Conservation (phyloP, 2,113 vertebrate genomes). For the Lagopus leucura region DNA sequence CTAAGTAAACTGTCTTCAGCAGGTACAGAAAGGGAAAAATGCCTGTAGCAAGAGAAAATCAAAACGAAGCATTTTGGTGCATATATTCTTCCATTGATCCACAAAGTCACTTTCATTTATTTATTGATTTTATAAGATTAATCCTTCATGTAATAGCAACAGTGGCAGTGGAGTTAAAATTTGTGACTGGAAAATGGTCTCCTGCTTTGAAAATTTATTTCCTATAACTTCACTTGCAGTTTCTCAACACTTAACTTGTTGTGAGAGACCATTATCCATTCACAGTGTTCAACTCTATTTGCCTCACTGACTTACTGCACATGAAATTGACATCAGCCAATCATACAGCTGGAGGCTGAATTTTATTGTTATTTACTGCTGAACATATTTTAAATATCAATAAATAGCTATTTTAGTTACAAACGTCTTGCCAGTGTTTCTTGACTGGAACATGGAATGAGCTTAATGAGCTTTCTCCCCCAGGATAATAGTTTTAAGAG, state of each 20-base stretch:
- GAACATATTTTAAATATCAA: not conserved
- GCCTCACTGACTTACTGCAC: not conserved
- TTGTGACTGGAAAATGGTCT: not conserved
- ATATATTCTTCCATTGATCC: not conserved
- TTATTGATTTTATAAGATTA: not conserved
- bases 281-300: not conserved
- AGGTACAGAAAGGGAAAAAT: not conserved
- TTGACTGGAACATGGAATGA: not conserved
- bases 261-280: not conserved
- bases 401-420: not conserved
- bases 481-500: not conserved
- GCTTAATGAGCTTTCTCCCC: not conserved
- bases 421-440: not conserved
- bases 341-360: not conserved
- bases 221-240: not conserved
- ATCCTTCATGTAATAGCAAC: not conserved
- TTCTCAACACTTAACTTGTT: not conserved
- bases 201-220: constrained; percentile 7
- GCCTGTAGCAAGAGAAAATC: not conserved
- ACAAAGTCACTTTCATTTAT: not conserved
- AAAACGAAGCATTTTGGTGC: not conserved
- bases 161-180: constrained; percentile 27
- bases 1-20: not conserved
- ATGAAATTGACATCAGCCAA: not conserved
- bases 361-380: not conserved